phyloP scores from a whole-genome alignment of 2,113 vertebrate species.

The Vidua macroura region DNA sequence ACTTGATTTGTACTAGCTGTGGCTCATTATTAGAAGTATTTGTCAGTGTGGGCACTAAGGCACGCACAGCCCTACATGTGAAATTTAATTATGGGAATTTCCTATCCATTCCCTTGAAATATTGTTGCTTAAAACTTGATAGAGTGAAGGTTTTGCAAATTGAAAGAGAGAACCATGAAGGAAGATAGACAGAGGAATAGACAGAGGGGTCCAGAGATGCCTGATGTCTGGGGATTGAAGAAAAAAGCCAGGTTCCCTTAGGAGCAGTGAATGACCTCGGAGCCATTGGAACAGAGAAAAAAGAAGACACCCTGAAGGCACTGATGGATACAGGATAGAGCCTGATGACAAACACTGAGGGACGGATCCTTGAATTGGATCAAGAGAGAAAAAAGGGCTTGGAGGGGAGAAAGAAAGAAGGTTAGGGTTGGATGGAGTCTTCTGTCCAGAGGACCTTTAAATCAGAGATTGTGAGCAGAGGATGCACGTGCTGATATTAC shows the following conservation, averaged over 20 bases:
- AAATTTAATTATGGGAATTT: slow-evolving; percentile 67
- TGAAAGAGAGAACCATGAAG: slow-evolving; percentile 56
- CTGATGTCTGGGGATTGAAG: slow-evolving; percentile 40
- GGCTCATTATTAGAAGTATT: slow-evolving; percentile 54
- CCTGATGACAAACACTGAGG: background rate
- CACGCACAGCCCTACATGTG: slow-evolving; percentile 34
- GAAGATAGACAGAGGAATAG: slow-evolving; percentile 50
- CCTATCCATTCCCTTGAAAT: slow-evolving; percentile 49
- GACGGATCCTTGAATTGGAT: background rate
- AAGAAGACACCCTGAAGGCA: slow-evolving; percentile 51
- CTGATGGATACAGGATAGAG: background rate
- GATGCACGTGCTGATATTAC: background rate
- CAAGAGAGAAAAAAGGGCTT: background rate
- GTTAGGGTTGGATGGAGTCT: background rate
- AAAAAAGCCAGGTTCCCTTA: slow-evolving; percentile 44
- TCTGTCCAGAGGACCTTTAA: background rate
- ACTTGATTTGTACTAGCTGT: slow-evolving; percentile 57
- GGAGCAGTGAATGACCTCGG: slow-evolving; percentile 38
- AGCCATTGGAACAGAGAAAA: background rate
- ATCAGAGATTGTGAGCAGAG: background rate
- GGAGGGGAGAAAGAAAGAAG: background rate
- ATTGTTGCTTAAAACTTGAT: slow-evolving; percentile 53
- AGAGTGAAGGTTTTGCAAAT: slow-evolving; percentile 64
- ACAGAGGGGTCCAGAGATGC: slow-evolving; percentile 35
- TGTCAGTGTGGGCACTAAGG: slow-evolving; percentile 32